Evolutionary conservation across 2,888 invertebrate genomes (phyloP), one percentile per base, ranked within the genome.

Genomic region (Ichneumoninae sp.): DNA sequence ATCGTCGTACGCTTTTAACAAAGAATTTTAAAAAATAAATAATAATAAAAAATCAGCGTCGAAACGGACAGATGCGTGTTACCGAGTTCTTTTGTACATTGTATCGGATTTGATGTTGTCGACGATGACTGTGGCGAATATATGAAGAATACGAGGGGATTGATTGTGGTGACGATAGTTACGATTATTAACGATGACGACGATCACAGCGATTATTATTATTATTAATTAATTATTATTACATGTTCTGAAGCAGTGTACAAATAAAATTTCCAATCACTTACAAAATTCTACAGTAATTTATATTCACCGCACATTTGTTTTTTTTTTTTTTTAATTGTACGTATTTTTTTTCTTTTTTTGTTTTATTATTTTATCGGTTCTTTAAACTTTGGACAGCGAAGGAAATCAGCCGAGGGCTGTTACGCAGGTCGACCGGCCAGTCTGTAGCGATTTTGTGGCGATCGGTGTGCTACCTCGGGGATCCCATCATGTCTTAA

Each of bases 231-330:
- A 74, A 81, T 82, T 85, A 86, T 86, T 86, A 86, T 86, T 86
- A 86, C 83, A 86, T 86, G 86, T 86, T 86, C 85, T 86, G 85
- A 86, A 85, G 85, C 85, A 86, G 86, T 86, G 86, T 86, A 86
- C 86, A 86, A 86, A 86, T 86, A 86, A 86, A 86, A 86, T 85
- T 86, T 85, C 85, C 86, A 86, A 86, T 86, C 86, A 86, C 86
- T 85, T 86, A 85, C 82, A 80, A 86, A 86, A 83, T 50, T 74
- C 70, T 83, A 80, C 66, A 54, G 47, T 80, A 54, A 85, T 83
- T 83, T 50, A 66, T 75, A 72, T 57, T 83, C 69, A 60, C 60
- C 75, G 78, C 66, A 82, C 69, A 62, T 72, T 68, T 65, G 66
- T 75, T 77, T 66, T 44, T 40, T 74, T 68, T n/a, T 26, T 36